Percentiles rank a stretch among this genome's conserved stretches.
Evolutionary conservation across 2,113 vertebrate species (phyloP).

Genomic region (Rhombomys opimus): DNA sequence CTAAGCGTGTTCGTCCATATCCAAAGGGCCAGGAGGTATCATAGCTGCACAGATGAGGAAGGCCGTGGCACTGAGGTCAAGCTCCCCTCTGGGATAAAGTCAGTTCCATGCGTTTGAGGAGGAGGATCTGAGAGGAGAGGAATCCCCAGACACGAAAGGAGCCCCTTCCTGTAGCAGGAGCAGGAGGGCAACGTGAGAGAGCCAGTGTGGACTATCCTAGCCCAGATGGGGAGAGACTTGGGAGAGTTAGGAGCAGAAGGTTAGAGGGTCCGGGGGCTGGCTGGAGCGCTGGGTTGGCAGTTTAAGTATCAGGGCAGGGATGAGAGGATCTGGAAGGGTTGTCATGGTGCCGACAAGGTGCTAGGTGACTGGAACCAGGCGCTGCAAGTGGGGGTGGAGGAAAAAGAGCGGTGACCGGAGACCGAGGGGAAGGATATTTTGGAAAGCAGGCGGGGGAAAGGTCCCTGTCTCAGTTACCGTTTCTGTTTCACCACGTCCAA

Average conservation of each 20-base stretch:
- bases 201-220: background rate
- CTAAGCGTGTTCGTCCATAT: background rate
- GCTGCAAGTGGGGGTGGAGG: background rate
- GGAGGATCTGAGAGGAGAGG: background rate
- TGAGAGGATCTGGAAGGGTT: background rate
- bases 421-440: background rate
- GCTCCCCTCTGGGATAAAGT: background rate
- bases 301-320: background rate
- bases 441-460: background rate
- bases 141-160: background rate
- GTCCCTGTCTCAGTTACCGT: background rate
- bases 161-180: background rate
- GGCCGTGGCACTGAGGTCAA: background rate
- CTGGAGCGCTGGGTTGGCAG: background rate
- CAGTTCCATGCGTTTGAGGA: background rate
- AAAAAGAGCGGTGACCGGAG: background rate
- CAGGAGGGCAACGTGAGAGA: background rate
- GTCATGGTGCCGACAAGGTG: background rate
- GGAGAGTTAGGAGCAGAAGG: background rate
- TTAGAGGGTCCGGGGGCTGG: background rate
- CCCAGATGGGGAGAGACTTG: background rate
- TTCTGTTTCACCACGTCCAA: background rate
- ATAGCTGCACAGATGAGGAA: background rate
- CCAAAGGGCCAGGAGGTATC: background rate
- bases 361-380: background rate